Base-by-base conservation (phyloP, 2,113 vertebrate genomes). In the Mixornis gularis region DNA sequence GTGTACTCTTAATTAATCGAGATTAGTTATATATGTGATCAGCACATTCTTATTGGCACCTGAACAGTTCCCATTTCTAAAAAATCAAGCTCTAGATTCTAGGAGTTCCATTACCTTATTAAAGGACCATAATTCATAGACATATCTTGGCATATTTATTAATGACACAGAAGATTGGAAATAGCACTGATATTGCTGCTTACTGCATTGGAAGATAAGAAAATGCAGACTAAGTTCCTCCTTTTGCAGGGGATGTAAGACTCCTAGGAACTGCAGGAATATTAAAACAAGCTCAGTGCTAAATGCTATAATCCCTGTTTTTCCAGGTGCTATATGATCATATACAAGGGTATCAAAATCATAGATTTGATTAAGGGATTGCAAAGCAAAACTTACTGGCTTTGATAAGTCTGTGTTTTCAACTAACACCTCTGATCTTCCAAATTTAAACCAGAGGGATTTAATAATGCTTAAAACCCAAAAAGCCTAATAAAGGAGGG, bases 131-230 rank as follows among this genome's bases (percentile, higher is more conserved):
- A 89, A 93, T 60, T 95, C 65, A 87, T 18, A 27, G 63, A 52
- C 69, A 60, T 56, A 66, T 73, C 71, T 92, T 89, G 96, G 79
- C 91, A 82, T 87, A 83, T 87, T 95, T 94, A 92, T 95, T 93
- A 96, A 95, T 79, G 91, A 77, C 48, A 92, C 34, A 79, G 78
- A 92, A 90, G 73, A 93, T 6, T 81, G 38, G 87, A 91, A 87
- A 85, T 17, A 89, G 64, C 64, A 87, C 80, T 14, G 1, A 91
- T 92, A 95, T 27, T 91, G 51, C 92, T 79, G 85, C 79, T 85
- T 81, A 78, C 58, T 85, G 86, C 60, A 76, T 3, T 79, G 43
- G 48, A 91, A 92, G 87, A 86, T 85, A 87, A 91, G 56, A 90
- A 86, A 89, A 88, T 32, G 52, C 69, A 94, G 53, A 88, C 52